Evolutionary conservation across 2,888 invertebrate genomes (phyloP), one percentile per base, ranked within the genome.

Genomic region (Platypus cylindrus): DNA sequence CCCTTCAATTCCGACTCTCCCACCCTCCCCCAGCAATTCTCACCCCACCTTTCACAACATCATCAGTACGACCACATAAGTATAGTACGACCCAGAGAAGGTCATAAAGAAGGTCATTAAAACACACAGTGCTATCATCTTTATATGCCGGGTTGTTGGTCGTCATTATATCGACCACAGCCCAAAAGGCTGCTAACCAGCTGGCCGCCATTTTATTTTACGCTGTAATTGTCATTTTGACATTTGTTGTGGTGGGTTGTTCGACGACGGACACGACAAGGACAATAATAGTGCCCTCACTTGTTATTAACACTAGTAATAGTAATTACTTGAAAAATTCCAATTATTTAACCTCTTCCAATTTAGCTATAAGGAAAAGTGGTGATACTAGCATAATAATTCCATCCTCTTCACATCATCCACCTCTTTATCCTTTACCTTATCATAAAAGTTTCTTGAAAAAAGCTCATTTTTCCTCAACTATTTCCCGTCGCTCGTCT

Each of bases 141-240:
- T 38, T 42, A 13, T 42, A 42, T 40, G 40, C 26, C 14, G 43
- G 43, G 35, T 43, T 40, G 43, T 36, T 37, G 43, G 32, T 32
- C 32, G 42, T 41, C 42, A 42, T 25, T 14, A 33, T 36, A 35
- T 22, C 39, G 42, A 42, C 42, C 40, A 36, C 37, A 43, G 37
- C 43, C 40, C 40, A 28, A 26, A 32, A 35, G 43, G 39, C 35
- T 34, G 24, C 25, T 14, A 24, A 32, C 23, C 40, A 28, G 14
- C 37, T 40, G 37, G 43, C 43, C 43, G 16, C 40, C 40, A 35
- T 33, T 24, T 37, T 40, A 34, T 26, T 41, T 27, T 36, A 32
- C 37, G 40, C 37, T 30, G 22, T 32, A 3, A 24, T 37, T 37
- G 35, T 34, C 26, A 16, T 43, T 29, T 22, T 33, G 35, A 37